A percentile compares a stretch with the other conserved stretches of the same genome.
Conservation (phyloP, 2,888 invertebrate species). For the Nysson spinosus region DNA sequence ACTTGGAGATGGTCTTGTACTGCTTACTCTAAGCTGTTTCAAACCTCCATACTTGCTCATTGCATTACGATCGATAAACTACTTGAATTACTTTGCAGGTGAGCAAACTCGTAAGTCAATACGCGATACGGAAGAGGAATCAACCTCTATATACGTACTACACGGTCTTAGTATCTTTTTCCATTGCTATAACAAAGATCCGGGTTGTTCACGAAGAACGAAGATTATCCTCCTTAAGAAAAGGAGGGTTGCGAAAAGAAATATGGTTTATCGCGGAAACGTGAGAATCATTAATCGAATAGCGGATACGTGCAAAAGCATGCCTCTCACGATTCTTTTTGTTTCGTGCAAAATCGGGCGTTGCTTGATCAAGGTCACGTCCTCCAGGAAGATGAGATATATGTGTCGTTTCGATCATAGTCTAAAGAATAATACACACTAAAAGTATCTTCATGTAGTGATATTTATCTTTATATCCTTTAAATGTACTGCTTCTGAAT, state of each 20-base stretch:
- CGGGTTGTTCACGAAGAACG: not conserved
- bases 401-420: not conserved
- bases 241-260: conserved; percentile 17
- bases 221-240: conserved; percentile 21
- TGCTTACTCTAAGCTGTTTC: conserved; percentile 36
- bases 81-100: conserved; percentile 34
- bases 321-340: conserved; percentile 15
- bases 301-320: conserved; percentile 25
- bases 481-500: too few species aligned
- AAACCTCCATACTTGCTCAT: conserved; percentile 21
- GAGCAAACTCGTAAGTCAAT: conserved; percentile 32
- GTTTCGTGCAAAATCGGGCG: conserved; percentile 30
- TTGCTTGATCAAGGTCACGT: conserved; percentile 36
- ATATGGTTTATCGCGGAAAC: conserved; percentile 43
- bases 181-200: not conserved
- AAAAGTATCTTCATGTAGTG: too few species aligned
- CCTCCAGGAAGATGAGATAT: conserved; percentile 32
- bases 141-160: too few species aligned
- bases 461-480: too few species aligned
- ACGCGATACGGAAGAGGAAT: conserved; percentile 16
- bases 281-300: conserved; percentile 51
- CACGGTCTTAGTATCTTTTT: too few species aligned
- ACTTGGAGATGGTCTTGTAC: conserved; percentile 38
- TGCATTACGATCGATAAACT: conserved; percentile 43
- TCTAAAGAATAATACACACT: too few species aligned